phyloP scores from a whole-genome alignment of 2,888 invertebrate species.

The Pristionchus arcanus region DNA sequence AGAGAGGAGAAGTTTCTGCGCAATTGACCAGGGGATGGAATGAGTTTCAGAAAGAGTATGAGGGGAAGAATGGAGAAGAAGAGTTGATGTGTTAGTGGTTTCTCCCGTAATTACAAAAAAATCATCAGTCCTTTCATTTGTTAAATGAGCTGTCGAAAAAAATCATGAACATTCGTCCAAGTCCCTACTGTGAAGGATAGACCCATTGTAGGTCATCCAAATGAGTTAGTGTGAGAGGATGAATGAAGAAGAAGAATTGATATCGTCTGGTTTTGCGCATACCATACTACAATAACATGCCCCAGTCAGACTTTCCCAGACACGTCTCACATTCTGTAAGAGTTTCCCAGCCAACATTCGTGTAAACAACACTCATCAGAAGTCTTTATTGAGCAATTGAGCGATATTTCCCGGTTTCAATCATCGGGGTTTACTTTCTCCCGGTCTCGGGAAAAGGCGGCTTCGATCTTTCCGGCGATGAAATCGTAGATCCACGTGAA shows the following conservation, averaged over 20 bases:
- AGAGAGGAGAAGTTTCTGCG: neutral
- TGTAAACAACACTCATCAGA: neutral
- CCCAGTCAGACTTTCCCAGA: too few species aligned
- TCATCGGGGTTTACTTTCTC: neutral
- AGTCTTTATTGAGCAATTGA: slow-evolving; percentile 5
- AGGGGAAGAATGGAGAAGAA: neutral
- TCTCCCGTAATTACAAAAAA: neutral
- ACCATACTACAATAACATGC: too few species aligned
- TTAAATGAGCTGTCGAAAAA: too few species aligned
- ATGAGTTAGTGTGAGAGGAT: too few species aligned
- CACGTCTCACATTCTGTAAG: too few species aligned
- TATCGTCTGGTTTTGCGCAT: too few species aligned
- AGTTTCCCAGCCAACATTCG: too few species aligned
- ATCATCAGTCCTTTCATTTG: too few species aligned
- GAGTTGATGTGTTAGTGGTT: neutral
- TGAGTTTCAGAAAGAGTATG: neutral
- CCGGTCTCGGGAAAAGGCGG: neutral
- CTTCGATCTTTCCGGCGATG: neutral
- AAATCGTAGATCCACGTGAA: slow-evolving; percentile 43
- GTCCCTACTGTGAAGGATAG: too few species aligned
- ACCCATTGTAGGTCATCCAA: too few species aligned
- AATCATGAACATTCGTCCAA: too few species aligned
- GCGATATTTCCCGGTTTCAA: neutral
- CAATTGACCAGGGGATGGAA: neutral
- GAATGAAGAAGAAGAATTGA: too few species aligned